A percentile compares a stretch with the other conserved stretches of the same genome.
phyloP scores from a whole-genome alignment of 2,113 vertebrate species.

The Lepus americanus region DNA sequence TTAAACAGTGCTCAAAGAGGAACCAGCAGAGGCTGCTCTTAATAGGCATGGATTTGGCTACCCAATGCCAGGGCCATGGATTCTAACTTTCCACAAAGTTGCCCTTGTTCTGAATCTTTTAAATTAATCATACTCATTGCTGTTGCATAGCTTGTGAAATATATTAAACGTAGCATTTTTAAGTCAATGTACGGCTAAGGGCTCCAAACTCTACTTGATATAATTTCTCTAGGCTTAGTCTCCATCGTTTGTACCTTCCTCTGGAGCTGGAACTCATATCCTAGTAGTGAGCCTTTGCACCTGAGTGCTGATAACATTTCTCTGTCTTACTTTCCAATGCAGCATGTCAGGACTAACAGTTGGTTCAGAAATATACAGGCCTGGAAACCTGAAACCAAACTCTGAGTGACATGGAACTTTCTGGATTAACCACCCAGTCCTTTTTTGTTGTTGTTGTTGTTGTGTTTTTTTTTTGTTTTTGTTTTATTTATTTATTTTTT shows the following conservation, averaged over 20 bases:
- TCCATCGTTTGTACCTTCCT: not conserved
- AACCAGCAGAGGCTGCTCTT: not conserved
- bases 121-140: not conserved
- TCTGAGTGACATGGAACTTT: not conserved
- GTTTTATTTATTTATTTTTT: no score
- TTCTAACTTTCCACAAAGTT: not conserved
- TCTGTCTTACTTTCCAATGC: not conserved
- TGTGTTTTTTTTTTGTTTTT: no score
- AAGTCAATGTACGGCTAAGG: not conserved
- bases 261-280: not conserved
- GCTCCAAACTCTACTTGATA: not conserved
- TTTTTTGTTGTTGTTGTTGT: no score
- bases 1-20: not conserved
- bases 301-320: not conserved
- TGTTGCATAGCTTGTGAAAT: not conserved
- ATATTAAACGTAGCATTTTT: slow-evolving; percentile 7
- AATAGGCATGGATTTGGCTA: not conserved
- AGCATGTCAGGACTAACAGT: not conserved
- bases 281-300: not conserved
- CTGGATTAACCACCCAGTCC: not conserved
- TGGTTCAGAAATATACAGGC: not conserved
- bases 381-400: not conserved
- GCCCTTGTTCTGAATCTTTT: not conserved
- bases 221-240: not conserved
- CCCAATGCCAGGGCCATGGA: no score